These are phyloP conservation scores for Pseudopleuronectes americanus DNA, from an alignment of 2,797 vertebrate genomes.

Conservation along the genomic window DNA sequence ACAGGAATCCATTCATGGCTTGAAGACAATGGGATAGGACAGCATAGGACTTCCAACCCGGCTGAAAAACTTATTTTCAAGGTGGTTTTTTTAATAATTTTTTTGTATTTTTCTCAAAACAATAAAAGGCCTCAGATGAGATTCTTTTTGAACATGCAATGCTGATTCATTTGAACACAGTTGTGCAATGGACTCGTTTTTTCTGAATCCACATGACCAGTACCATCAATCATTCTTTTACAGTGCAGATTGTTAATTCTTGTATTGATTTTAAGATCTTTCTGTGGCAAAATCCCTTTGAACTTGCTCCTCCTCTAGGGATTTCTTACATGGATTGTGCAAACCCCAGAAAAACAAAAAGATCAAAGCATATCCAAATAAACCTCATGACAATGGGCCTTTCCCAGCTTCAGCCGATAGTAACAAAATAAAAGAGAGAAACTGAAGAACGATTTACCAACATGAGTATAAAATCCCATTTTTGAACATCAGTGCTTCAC, in stretches of 20 bases:
- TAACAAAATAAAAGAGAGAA: slow-evolving; percentile 60
- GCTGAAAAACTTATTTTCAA: slow-evolving; percentile 54
- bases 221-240: slow-evolving; percentile 68
- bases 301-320: slow-evolving; percentile 55
- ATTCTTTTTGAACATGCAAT: slow-evolving; percentile 73
- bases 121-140: slow-evolving; percentile 66
- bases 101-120: slow-evolving; percentile 48
- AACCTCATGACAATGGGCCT: slow-evolving; percentile 74
- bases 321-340: slow-evolving; percentile 73
- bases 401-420: slow-evolving; percentile 77
- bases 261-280: slow-evolving; percentile 66
- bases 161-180: slow-evolving; percentile 71
- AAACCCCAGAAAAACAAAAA: slow-evolving; percentile 26
- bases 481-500: slow-evolving; percentile 77
- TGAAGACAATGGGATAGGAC: slow-evolving; percentile 55
- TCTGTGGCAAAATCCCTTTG: slow-evolving; percentile 67
- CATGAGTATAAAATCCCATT: slow-evolving; percentile 82
- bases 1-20: slow-evolving; percentile 50
- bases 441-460: slow-evolving; percentile 66
- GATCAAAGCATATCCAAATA: slow-evolving; percentile 71
- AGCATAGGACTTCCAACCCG: slow-evolving; percentile 64
- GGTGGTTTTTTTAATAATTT: slow-evolving; percentile 26
- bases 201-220: slow-evolving; percentile 64
- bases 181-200: slow-evolving; percentile 68
- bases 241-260: slow-evolving; percentile 73